Conservation (phyloP, 2,888 invertebrate species). For the Pardosa pseudoannulata region DNA sequence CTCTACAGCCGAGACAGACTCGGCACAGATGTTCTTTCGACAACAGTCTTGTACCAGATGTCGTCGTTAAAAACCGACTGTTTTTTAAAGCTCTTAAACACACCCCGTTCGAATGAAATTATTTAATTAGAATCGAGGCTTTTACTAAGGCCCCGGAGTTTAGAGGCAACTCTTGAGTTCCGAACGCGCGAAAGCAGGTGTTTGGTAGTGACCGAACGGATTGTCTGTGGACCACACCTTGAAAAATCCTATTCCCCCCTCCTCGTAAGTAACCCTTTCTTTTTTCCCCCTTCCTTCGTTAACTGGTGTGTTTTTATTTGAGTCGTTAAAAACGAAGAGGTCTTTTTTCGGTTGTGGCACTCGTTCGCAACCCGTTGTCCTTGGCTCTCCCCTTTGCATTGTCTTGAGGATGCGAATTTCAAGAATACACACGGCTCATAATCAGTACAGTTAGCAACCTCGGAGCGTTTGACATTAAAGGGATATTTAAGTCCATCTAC, state of each 20-base stretch:
- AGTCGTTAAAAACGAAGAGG: conserved; percentile 46
- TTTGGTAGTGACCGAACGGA: conserved; percentile 31
- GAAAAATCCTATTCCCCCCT: conserved; percentile 10
- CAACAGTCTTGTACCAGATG: not conserved
- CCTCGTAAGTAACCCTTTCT: too few species aligned
- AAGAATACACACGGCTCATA: too few species aligned
- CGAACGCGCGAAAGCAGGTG: conserved; percentile 45
- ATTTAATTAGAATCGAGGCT: not conserved
- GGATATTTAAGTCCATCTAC: too few species aligned
- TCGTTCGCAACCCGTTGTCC: conserved; percentile 59
- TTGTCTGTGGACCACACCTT: conserved; percentile 59
- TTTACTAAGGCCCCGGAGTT: not conserved
- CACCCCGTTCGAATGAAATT: not conserved
- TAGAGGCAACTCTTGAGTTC: not conserved
- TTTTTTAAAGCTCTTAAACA: not conserved
- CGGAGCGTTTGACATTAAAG: too few species aligned
- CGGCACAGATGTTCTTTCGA: not conserved
- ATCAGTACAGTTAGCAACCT: too few species aligned
- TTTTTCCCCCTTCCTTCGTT: conserved; percentile 21
- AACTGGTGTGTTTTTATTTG: conserved; percentile 60
- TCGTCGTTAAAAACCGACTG: not conserved
- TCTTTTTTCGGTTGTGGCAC: conserved; percentile 30
- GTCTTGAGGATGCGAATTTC: too few species aligned
- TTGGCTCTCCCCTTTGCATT: conserved; percentile 34
- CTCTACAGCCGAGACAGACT: too few species aligned